Base-by-base conservation (phyloP, 2,797 vertebrate genomes). In the Parotocinclus haroldoi region DNA sequence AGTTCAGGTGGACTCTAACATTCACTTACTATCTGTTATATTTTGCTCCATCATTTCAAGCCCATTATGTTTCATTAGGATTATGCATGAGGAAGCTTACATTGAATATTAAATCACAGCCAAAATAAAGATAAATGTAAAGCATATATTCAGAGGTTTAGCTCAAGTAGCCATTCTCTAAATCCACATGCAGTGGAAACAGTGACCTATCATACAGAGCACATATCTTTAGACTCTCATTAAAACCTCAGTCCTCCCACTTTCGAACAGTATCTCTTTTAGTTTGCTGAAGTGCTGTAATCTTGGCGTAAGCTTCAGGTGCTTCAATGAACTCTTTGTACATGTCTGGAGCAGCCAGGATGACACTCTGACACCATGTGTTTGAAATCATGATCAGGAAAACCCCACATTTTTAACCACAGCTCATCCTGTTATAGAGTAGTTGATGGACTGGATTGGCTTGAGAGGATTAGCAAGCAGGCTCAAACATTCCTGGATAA, bases 401-500 rank as follows among this genome's bases (percentile, higher is more conserved):
- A 69, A 59, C 55, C 62, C 69, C 42, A 10, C 55, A 54, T 54
- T 62, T 60, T 55, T 10, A 48, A 52, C 71, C 52, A 38, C 8
- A 49, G 19, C n/a, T 67, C 65, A 68, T 82, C 75, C 82, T 81
- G 74, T 79, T 84, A 75, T 78, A 84, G 80, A 80, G 78, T 79
- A 81, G 79, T 72, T 78, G 82, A 71, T 80, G 85, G 71, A 76
- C 50, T 78, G 78, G 83, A 81, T 80, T 78, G 85, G 82, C 75
- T 53, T 87, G 83, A 86, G 76, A 75, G 84, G 89, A 90, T 91
- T 91, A 90, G 78, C 73, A 44, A 39, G 70, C 77, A 17, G 68
- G 82, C 83, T 81, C 71, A 78, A 84, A 86, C 87, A 89, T 89
- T 90, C 86, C 87, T 84, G 79, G 81, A 84, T 89, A 89, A 91